A percentile compares a stretch with the other conserved stretches of the same genome.
Evolutionary conservation across 2,888 invertebrate species (phyloP).

Genomic region (Spatulosminthurus flaviceps): DNA sequence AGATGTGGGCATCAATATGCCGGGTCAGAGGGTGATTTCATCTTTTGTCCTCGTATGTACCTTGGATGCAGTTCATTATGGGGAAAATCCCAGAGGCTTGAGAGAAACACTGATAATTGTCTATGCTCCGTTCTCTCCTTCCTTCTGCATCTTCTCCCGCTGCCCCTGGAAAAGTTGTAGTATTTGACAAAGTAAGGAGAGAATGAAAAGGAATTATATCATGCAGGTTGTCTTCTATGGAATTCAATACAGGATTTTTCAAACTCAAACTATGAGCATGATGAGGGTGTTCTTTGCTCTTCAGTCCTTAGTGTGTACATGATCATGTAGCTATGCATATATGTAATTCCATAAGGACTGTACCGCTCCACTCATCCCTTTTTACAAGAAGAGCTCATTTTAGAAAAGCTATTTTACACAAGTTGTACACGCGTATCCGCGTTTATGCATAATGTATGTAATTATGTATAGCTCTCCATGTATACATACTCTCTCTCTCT

Average conservation of each 20-base stretch:
- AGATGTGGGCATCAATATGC: constrained; percentile 43
- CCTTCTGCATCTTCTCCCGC: background rate
- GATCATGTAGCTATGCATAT: background rate
- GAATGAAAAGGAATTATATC: background rate
- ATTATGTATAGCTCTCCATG: too few species aligned
- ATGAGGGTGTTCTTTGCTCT: background rate
- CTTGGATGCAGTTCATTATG: background rate
- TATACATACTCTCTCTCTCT: too few species aligned
- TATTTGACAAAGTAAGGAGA: constrained; percentile 3
- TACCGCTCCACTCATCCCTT: too few species aligned
- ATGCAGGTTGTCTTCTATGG: constrained; percentile 22
- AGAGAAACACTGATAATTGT: background rate
- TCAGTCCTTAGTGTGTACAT: background rate
- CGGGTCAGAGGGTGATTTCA: background rate
- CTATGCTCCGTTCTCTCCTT: background rate
- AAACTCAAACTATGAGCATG: background rate
- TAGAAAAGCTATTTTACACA: too few species aligned
- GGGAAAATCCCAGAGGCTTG: background rate
- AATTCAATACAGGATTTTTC: constrained; percentile 29
- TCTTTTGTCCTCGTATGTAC: background rate
- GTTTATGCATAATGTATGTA: too few species aligned
- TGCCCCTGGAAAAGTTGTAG: background rate
- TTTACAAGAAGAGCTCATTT: too few species aligned
- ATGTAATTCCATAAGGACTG: background rate
- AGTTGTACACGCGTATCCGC: too few species aligned